Base-by-base conservation (phyloP, 1,140 invertebrate species). In the Zaprionus camerounensis region DNA sequence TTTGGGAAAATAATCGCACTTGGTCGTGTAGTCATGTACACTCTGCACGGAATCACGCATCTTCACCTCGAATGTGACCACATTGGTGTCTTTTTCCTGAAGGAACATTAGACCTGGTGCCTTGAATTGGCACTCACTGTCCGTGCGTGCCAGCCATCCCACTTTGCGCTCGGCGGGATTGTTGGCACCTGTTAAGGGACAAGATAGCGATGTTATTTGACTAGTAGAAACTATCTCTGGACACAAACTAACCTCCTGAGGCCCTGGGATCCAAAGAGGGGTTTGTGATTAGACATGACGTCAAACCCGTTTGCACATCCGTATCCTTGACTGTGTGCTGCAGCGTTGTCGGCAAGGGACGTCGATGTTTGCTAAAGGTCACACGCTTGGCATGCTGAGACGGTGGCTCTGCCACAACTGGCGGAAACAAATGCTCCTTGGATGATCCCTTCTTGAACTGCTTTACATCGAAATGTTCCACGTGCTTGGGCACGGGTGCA, bases 101-200 rank as follows among this genome's bases (percentile, higher is more conserved):
- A 90, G 76, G 41, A 77, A 90, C 17, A 71, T 55, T 1, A 73
- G 65, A 11, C 85, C 85, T 0, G 85, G 85, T 0, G 85, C 79
- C 11, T 74, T 70, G 7, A 77, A 74, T 17, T 76, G 76, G 9
- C 85, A 90, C 9, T 90, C 86, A 41, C 85, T 88, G 51, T 88
- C 78, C 4, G 84, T 84, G 12, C 81, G 85, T 1, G 83, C 81
- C 20, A 81, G 7, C 53, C 61, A 80, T 7, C 72, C 77, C 1
- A 62, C 67, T n/a, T 62, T 34, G 0, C 86, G 81, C 20, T 69
- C 73, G 2, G 73, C 76, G 5, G 85, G 86, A 80, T 85, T 74
- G 28, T 91, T 90, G 6, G 67, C 73, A 36, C 85, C 85, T 90
- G 4, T 26, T 5, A 1, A 31, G 2, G 41, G 26, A 17, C 2